These are phyloP conservation scores for Beaufortia kweichowensis DNA, from an alignment of 2,113 vertebrate genomes.

Conservation along the genomic window DNA sequence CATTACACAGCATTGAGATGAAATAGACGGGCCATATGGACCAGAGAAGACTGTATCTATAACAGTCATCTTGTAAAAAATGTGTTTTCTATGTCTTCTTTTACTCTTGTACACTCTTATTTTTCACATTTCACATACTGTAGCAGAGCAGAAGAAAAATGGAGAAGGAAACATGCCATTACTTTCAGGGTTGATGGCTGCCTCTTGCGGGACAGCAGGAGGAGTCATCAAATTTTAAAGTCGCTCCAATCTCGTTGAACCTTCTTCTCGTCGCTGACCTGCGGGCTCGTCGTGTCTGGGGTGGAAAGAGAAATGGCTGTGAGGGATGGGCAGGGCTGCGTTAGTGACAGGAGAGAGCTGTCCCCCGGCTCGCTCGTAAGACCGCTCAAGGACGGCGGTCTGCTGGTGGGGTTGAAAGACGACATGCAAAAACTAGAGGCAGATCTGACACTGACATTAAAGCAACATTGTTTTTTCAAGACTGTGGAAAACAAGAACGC, in stretches of 20 bases:
- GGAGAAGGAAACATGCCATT: constrained; percentile 37
- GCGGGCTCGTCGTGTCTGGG: constrained; percentile 48
- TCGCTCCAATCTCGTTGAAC: constrained; percentile 57
- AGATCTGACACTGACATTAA: background rate
- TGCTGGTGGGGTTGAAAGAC: background rate
- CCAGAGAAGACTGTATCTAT: background rate
- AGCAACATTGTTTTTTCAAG: background rate
- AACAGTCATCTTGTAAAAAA: constrained; percentile 2
- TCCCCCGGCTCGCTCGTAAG: background rate
- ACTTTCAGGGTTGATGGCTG: constrained; percentile 52
- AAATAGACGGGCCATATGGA: constrained; percentile 26
- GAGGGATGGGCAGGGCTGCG: constrained; percentile 32
- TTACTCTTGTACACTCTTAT: constrained; percentile 6
- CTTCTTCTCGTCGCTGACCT: constrained; percentile 57
- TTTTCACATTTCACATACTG: constrained; percentile 28
- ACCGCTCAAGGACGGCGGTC: background rate
- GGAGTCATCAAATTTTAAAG: constrained; percentile 62
- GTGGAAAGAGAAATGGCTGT: constrained; percentile 37
- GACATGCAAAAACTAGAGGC: background rate
- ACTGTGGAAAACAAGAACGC: background rate
- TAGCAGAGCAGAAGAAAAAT: constrained; percentile 3
- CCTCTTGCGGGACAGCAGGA: constrained; percentile 44
- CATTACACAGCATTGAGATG: constrained; percentile 6
- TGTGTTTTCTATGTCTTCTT: constrained; percentile 10
- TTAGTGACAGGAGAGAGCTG: background rate